These are phyloP conservation scores for Sarcophilus harrisii DNA, from an alignment of 2,797 vertebrate genomes.

Conservation along the genomic window DNA sequence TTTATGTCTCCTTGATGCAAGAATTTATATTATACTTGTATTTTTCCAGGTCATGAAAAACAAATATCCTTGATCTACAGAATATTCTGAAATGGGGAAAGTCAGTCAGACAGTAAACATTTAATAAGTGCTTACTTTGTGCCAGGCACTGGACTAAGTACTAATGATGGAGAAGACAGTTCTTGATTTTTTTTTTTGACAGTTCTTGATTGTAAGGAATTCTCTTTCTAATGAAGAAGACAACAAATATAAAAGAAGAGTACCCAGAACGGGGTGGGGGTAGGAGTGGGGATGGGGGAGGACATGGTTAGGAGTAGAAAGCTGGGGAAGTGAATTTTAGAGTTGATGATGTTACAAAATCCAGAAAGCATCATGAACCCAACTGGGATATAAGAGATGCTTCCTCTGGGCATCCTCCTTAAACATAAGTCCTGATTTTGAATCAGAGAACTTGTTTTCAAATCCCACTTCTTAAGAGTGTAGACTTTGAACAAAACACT, in stretches of 20 bases:
- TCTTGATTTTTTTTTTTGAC: neutral
- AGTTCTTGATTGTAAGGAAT: neutral
- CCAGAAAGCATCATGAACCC: neutral
- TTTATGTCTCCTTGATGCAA: neutral
- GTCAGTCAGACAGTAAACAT: neutral
- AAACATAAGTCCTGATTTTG: neutral
- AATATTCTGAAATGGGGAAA: neutral
- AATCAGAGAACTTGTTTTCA: neutral
- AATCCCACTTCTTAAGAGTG: neutral
- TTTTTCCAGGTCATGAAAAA: neutral
- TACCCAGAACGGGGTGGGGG: neutral
- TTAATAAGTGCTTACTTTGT: neutral
- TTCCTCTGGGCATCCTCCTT: neutral
- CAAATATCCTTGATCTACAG: neutral
- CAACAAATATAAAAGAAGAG: neutral
- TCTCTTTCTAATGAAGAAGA: neutral
- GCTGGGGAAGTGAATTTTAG: neutral
- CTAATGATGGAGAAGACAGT: neutral
- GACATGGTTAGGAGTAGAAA: no score
- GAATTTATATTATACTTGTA: neutral
- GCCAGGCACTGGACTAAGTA: neutral
- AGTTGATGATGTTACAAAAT: neutral
- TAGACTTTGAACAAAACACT: neutral
- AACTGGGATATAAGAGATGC: neutral
- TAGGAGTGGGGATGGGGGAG: no score